Evolutionary conservation across 1,140 invertebrate species (phyloP).

Genomic region (Aphidius ervi): DNA sequence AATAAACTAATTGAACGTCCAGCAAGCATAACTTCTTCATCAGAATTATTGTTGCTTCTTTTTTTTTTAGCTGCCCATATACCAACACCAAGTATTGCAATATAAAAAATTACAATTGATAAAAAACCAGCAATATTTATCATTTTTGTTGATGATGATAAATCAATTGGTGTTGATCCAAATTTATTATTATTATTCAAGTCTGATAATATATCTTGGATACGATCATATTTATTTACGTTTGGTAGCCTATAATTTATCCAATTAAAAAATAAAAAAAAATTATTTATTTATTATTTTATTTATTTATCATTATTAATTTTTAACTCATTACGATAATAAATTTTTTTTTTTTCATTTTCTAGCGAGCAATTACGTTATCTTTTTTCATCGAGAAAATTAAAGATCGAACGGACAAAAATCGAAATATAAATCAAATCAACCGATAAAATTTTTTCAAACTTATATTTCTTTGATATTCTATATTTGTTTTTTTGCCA

Average conservation of each 20-base stretch:
- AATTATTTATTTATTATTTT: too few relatives aligned
- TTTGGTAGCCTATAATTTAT: slow-evolving; percentile 11
- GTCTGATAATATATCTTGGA: slow-evolving; percentile 45
- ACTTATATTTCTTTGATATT: background rate
- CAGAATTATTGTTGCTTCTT: slow-evolving; percentile 75
- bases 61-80: slow-evolving; percentile 95
- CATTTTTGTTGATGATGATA: slow-evolving; percentile 59
- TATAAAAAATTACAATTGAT: slow-evolving; percentile 91
- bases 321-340: too few relatives aligned
- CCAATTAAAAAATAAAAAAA: background rate
- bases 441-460: background rate
- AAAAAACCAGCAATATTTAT: slow-evolving; percentile 88
- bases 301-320: too few relatives aligned
- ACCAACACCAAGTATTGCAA: slow-evolving; percentile 86
- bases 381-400: too few relatives aligned
- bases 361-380: too few relatives aligned
- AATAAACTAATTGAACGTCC: slow-evolving; percentile 93
- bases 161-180: slow-evolving; percentile 43
- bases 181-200: slow-evolving; percentile 44
- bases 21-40: slow-evolving; percentile 96
- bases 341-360: too few relatives aligned
- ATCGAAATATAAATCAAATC: too few relatives aligned
- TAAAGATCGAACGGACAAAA: too few relatives aligned
- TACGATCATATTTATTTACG: slow-evolving; percentile 24
- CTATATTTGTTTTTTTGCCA: background rate